Conservation (phyloP, 2,797 vertebrate genomes). For the Leptatherina wallacei region DNA sequence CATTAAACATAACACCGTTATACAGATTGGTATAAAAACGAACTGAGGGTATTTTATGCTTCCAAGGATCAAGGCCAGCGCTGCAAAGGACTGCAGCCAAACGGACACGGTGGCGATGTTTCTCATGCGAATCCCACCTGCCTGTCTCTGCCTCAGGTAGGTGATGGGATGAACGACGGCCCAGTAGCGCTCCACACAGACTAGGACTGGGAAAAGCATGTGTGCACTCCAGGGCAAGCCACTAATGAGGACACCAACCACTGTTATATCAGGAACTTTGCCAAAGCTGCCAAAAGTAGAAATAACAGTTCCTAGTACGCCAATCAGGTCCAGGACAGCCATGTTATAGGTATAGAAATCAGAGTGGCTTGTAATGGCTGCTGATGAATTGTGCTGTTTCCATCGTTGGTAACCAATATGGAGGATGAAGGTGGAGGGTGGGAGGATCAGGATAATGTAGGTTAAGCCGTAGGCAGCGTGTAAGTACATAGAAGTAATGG, state of each 20-base stretch:
- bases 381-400: neutral
- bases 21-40: accelerated
- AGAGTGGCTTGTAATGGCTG: neutral
- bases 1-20: neutral
- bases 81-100: constrained; percentile 1
- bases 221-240: constrained; percentile 2
- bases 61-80: accelerated
- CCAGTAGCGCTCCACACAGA: constrained; percentile 17
- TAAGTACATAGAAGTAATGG: neutral
- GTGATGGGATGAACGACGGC: constrained; percentile 42
- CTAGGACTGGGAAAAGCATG: neutral
- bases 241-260: neutral
- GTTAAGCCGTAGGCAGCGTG: neutral
- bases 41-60: accelerated
- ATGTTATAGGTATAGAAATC: constrained; percentile 36
- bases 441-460: neutral
- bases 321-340: constrained; percentile 14
- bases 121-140: neutral
- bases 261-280: accelerated
- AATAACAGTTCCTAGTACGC: accelerated
- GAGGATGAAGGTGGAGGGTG: neutral
- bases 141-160: constrained; percentile 21
- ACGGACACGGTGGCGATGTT: neutral
- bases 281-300: accelerated
- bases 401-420: constrained; percentile 14